phyloP scores from a whole-genome alignment of 2,113 vertebrate species.

The Platichthys stellatus region DNA sequence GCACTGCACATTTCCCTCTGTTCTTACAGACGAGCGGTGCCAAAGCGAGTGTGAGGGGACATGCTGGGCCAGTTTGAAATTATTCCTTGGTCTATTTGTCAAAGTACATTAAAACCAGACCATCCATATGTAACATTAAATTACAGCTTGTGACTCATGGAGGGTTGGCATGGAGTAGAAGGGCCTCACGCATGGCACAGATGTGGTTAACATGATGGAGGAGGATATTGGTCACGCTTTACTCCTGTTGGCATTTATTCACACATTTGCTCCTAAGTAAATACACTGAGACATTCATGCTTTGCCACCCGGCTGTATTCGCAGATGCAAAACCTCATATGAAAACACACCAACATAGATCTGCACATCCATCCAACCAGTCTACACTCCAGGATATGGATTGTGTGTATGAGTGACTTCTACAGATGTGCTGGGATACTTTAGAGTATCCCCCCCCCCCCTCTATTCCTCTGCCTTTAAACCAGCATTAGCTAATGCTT shows the following conservation, averaged over 20 bases:
- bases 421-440: conserved; percentile 65
- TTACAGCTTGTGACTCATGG: conserved; percentile 24
- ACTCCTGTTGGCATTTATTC: conserved; percentile 27
- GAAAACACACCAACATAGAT: conserved; percentile 45
- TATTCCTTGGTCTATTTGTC: conserved; percentile 50
- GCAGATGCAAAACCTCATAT: conserved; percentile 38
- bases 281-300: conserved; percentile 16
- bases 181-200: conserved; percentile 30
- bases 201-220: conserved; percentile 35
- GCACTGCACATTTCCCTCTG: conserved; percentile 15
- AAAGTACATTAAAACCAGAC: conserved; percentile 46
- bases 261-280: conserved; percentile 17
- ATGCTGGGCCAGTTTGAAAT: conserved; percentile 36
- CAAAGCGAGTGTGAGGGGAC: conserved; percentile 20
- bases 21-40: conserved; percentile 16
- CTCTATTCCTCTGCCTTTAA: conserved; percentile 29
- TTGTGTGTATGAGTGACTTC: conserved; percentile 48
- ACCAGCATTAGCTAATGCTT: conserved; percentile 38
- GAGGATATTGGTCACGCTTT: conserved; percentile 2
- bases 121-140: conserved; percentile 26
- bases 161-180: conserved; percentile 19
- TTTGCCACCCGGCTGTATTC: conserved; percentile 36
- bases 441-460: conserved; percentile 40
- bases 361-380: conserved; percentile 9
- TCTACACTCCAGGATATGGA: conserved; percentile 28